Conservation (phyloP, 53 echinoderm and acorn worm genomes). For the Holothuria leucospilota region DNA sequence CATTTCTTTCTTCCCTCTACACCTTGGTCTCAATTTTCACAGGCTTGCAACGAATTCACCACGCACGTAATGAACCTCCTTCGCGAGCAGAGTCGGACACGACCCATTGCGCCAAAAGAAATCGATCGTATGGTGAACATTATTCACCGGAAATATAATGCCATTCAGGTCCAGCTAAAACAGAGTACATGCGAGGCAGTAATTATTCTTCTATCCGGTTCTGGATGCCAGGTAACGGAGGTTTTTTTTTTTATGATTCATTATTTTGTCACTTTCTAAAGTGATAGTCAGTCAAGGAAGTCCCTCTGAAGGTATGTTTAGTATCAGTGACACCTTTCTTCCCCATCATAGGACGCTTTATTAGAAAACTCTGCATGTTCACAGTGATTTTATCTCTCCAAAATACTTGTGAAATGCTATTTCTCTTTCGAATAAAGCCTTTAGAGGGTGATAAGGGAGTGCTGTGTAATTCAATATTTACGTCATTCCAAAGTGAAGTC, state of each 20-base stretch:
- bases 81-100: constrained; percentile 98
- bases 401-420: too few relatives aligned
- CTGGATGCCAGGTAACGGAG: constrained; percentile 90
- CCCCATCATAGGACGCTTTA: too few relatives aligned
- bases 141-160: constrained; percentile 99
- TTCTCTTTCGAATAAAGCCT: too few relatives aligned
- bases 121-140: constrained; percentile 99
- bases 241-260: neutral
- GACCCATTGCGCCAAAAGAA: constrained; percentile 99
- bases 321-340: too few relatives aligned
- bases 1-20: too few relatives aligned
- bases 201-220: constrained; percentile 96
- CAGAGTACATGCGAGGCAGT: constrained; percentile 99
- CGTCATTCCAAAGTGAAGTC: too few relatives aligned
- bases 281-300: neutral
- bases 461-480: too few relatives aligned
- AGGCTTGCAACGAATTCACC: constrained; percentile 99
- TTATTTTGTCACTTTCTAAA: neutral
- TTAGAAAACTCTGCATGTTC: too few relatives aligned
- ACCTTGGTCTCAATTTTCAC: constrained; percentile 45
- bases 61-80: constrained; percentile 99
- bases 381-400: too few relatives aligned
- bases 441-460: too few relatives aligned
- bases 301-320: too few relatives aligned
- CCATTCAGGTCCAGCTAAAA: constrained; percentile 99